These are phyloP conservation scores for Bombus confusus DNA, from an alignment of 1,140 invertebrate species.

Conservation along the genomic window DNA sequence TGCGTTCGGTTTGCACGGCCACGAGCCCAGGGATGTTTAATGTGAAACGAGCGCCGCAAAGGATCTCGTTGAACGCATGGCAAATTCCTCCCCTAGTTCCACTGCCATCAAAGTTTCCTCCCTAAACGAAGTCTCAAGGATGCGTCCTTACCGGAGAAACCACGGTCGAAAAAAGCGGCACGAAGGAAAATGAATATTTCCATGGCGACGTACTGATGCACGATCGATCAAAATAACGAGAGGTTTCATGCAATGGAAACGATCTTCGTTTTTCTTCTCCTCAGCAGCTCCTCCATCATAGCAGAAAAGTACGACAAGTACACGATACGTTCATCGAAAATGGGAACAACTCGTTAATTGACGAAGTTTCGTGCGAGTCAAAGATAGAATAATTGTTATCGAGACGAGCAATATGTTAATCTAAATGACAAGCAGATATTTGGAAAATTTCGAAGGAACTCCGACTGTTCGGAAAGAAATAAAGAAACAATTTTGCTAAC, in stretches of 20 bases:
- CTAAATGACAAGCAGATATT: too few species aligned
- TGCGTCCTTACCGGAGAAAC: neutral
- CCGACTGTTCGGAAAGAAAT: too few species aligned
- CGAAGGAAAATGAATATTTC: conserved; percentile 25
- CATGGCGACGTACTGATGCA: neutral
- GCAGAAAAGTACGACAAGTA: neutral
- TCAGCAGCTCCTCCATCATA: neutral
- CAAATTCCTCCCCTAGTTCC: neutral
- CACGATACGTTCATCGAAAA: too few species aligned
- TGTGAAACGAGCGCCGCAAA: neutral
- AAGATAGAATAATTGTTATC: too few species aligned
- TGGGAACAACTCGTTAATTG: too few species aligned
- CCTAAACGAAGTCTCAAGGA: neutral
- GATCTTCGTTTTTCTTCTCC: neutral
- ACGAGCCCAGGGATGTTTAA: conserved; percentile 23
- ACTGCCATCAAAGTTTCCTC: neutral
- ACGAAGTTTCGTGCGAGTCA: too few species aligned
- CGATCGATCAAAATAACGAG: conserved; percentile 22
- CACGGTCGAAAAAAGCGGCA: too few species aligned
- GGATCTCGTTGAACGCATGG: neutral
- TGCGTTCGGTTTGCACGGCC: neutral
- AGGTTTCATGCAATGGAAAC: neutral
- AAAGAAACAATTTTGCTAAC: too few species aligned
- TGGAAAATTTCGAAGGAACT: too few species aligned
- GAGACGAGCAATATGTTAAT: too few species aligned